Evolutionary conservation across 2,888 invertebrate genomes (phyloP).

Genomic region (Laothoe populi): DNA sequence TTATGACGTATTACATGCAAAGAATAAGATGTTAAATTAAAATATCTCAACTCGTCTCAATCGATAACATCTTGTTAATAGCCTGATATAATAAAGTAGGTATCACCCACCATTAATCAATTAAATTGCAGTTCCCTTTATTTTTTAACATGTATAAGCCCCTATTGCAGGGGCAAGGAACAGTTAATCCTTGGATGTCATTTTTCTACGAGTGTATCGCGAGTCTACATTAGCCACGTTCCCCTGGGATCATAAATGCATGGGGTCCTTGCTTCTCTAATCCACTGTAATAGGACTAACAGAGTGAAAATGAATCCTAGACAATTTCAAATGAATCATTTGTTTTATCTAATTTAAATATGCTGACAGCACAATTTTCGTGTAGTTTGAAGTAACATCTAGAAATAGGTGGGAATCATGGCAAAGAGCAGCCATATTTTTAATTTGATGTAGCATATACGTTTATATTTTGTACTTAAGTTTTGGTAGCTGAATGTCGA

Average conservation of each 20-base stretch:
- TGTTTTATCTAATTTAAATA: background rate
- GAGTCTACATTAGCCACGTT: conserved; percentile 10
- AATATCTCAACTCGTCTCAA: too few species aligned
- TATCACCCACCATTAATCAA: background rate
- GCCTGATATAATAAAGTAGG: background rate
- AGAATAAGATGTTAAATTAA: too few species aligned
- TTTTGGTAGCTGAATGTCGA: too few species aligned
- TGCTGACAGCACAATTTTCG: background rate
- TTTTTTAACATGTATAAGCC: conserved; percentile 10
- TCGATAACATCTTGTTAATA: too few species aligned
- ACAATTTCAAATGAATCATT: conserved; percentile 6
- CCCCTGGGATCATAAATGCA: conserved; percentile 14
- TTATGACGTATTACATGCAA: too few species aligned
- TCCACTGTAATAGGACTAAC: conserved; percentile 9
- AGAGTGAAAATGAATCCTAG: conserved; percentile 16
- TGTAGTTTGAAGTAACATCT: too few species aligned
- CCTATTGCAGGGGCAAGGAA: background rate
- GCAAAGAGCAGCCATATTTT: too few species aligned
- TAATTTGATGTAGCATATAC: too few species aligned
- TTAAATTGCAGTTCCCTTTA: background rate
- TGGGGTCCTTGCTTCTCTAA: conserved; percentile 8
- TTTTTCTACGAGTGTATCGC: conserved; percentile 21
- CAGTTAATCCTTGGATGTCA: conserved; percentile 21
- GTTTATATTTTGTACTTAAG: too few species aligned
- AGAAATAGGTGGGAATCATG: too few species aligned